Evolutionary conservation across 1,140 invertebrate species (phyloP), one percentile per base, ranked within the genome.

Genomic region (Schlechtendalia chinensis): DNA sequence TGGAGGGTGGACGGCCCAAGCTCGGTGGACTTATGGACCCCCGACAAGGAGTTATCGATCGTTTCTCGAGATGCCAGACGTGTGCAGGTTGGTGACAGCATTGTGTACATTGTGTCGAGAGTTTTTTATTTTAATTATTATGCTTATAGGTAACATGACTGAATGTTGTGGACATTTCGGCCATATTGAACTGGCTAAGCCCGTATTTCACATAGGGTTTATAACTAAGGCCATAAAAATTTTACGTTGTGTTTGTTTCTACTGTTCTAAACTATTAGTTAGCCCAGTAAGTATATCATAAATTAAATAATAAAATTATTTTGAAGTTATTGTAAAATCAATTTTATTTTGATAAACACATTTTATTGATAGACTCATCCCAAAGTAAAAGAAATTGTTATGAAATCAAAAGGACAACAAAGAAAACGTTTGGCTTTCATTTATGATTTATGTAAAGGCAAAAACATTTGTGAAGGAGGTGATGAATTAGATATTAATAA

Each of bases 91-190:
- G 54, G 80, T 81, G 10, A 80, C 3, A 67, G 0, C 22, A n/a
- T 22, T 22, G n/a, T 1, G 19, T 39, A 39, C 8, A 5, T 67
- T 24, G 3, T n/a, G 8, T 67, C 19, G n/a, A 14, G 11, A 5
- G 5, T n/a, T 1, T 32, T 65, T 67, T 6, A 22, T 47, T 65
- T 14, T 39, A 24, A 58, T 24, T 59, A 24, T 16, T 16, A 22
- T 56, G 0, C 22, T 22, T 27, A 71, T 5, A 86, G 85, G 92
- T 29, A 98, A 96, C 84, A 96, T 98, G 94, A 93, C 94, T 3
- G 97, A 99, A 86, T 99, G 98, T 87, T 96, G 97, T 22, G 98
- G 98, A 1, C 98, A 99, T 87, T 99, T 99, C 89, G 98, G 97
- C n/a, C 98, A 99, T 85, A 94, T 99, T 82, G 96, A 99, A 86